Evolutionary conservation across 2,797 vertebrate species (phyloP), one percentile per base, ranked within the genome.

Genomic region (Leptodactylus fallax): DNA sequence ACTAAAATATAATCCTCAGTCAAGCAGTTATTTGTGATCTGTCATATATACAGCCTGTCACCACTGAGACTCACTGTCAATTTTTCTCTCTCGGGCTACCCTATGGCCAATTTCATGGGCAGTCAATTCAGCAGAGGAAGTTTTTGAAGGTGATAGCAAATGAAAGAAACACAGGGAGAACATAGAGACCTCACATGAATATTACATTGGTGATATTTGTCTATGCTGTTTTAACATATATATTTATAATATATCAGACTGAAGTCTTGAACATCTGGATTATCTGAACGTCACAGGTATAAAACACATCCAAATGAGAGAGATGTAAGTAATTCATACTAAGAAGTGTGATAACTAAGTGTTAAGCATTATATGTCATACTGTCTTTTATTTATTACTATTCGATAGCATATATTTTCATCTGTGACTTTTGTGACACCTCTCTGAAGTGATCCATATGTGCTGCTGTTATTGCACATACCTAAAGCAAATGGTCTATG

Each of bases 381-480:
- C 1, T 49, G 69, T 1, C 69, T 1, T 19, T 69, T 60, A 53
- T 69, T 53, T 63, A 69, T 55, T 55, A 69, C 36, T 76, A 69
- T 83, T 69, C 25, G 8, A 17, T n/a, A 69, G 14, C 7, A 23
- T 67, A 11, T 69, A 69, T 69, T 83, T 69, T 53, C 11, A 19
- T 55, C 23, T 36, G 27, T 71, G 25, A 83, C 63, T 69, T 56
- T 19, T 51, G 49, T 71, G 65, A 53, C 65, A 56, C 14, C 11
- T 56, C 65, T 83, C 47, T 67, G 49, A 11, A 69, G 23, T 56
- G 49, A 16, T 83, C 63, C 65, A 71, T 55, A 71, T 56, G n/a
- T 71, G 10, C 16, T 71, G 63, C 49, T 71, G 23, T 83, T 69
- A 45, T 83, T 71, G 71, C 67, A 71, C 17, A 55, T 71, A 71